These are phyloP conservation scores for Volucella zonaria DNA, from an alignment of 2,888 invertebrate species.

Conservation along the genomic window DNA sequence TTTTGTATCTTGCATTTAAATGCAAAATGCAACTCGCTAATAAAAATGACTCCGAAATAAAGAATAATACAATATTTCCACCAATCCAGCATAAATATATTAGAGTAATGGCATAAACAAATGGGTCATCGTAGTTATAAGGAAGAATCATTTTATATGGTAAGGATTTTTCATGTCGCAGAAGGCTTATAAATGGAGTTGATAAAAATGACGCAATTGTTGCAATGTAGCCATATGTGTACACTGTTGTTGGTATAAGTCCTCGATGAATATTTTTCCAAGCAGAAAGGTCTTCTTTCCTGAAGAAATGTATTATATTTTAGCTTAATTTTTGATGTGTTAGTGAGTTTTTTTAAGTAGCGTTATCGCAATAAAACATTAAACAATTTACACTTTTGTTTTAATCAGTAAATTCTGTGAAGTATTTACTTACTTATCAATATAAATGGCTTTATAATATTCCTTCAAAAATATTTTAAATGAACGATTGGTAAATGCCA, in stretches of 20 bases:
- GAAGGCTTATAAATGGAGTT: slow-evolving; percentile 75
- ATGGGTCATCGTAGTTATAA: slow-evolving; percentile 76
- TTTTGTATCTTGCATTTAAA: slow-evolving; percentile 77
- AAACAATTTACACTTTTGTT: too few species aligned
- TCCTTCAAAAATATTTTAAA: slow-evolving; percentile 76
- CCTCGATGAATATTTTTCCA: slow-evolving; percentile 75
- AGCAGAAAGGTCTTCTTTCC: slow-evolving; percentile 63
- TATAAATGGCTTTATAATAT: slow-evolving; percentile 77
- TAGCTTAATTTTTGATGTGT: too few species aligned
- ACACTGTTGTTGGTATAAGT: slow-evolving; percentile 76
- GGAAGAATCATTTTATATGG: slow-evolving; percentile 77
- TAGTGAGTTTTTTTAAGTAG: background rate
- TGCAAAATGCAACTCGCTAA: slow-evolving; percentile 79
- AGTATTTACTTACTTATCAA: slow-evolving; percentile 68
- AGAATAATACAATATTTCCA: slow-evolving; percentile 75
- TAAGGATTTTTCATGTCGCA: slow-evolving; percentile 75
- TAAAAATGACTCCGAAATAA: slow-evolving; percentile 78
- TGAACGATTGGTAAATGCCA: slow-evolving; percentile 73
- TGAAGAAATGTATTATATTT: slow-evolving; percentile 18
- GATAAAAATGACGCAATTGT: slow-evolving; percentile 75
- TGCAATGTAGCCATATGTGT: slow-evolving; percentile 75
- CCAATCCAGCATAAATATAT: slow-evolving; percentile 76
- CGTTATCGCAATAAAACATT: background rate
- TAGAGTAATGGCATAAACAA: slow-evolving; percentile 75
- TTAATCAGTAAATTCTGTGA: background rate